Percentiles rank a stretch among this genome's conserved stretches.
Conservation (phyloP, 2,797 vertebrate species). For the Centroberyx gerrardi region DNA sequence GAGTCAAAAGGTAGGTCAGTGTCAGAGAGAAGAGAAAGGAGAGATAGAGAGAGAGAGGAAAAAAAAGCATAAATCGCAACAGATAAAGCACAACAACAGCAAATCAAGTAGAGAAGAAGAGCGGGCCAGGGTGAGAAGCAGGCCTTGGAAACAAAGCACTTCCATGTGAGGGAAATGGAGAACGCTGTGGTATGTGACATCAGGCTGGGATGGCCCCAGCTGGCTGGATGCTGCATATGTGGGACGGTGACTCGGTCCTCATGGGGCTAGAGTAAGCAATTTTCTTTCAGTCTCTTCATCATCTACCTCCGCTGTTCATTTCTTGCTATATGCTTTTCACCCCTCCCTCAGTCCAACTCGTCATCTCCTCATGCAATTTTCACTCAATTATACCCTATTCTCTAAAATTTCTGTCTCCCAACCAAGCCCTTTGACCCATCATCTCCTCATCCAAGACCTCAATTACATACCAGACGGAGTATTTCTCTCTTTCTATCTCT, state of each 20-base stretch:
- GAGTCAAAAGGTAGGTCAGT: not conserved
- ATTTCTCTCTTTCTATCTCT: slow-evolving; percentile 25
- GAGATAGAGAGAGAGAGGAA: not conserved
- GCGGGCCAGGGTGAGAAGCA: slow-evolving; percentile 11
- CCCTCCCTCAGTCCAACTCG: slow-evolving; percentile 45
- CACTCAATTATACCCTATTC: slow-evolving; percentile 4
- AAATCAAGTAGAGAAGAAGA: not conserved
- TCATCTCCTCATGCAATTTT: slow-evolving; percentile 3
- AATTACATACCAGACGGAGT: slow-evolving; percentile 44
- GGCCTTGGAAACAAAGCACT: not conserved
- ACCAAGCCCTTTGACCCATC: not conserved
- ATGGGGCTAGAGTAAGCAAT: slow-evolving; percentile 35
- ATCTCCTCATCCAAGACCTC: slow-evolving; percentile 45
- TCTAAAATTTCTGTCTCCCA: not conserved
- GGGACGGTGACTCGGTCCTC: slow-evolving; percentile 44
- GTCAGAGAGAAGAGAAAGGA: not conserved
- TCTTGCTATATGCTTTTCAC: slow-evolving; percentile 49
- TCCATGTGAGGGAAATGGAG: slow-evolving; percentile 23
- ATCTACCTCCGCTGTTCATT: slow-evolving; percentile 34
- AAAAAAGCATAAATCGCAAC: not conserved
- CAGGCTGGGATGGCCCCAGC: slow-evolving; percentile 27
- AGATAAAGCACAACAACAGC: not conserved
- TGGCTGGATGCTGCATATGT: slow-evolving; percentile 27
- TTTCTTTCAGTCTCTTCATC: slow-evolving; percentile 44
- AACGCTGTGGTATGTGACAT: slow-evolving; percentile 46